A percentile compares a stretch with the other conserved stretches of the same genome.
Evolutionary conservation across 2,888 invertebrate species (phyloP).

Genomic region (Drosophila testacea): DNA sequence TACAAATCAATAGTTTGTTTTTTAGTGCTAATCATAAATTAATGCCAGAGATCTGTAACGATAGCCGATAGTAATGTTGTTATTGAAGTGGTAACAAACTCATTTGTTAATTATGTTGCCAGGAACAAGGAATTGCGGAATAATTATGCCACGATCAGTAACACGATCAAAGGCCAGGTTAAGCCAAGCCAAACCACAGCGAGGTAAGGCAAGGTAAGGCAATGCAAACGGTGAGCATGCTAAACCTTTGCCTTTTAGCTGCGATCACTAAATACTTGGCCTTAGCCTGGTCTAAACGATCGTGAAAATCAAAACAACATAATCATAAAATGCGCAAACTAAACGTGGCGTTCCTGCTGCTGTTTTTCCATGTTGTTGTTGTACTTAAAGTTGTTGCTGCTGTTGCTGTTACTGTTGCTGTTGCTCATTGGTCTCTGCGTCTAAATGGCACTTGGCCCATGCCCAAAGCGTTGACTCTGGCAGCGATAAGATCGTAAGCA

Average conservation of each 20-base stretch:
- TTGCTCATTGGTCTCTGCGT: slow-evolving; percentile 76
- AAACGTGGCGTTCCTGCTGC: slow-evolving; percentile 74
- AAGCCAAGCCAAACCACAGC: slow-evolving; percentile 56
- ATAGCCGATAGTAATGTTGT: slow-evolving; percentile 37
- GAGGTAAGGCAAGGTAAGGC: slow-evolving; percentile 40
- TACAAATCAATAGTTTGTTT: neutral
- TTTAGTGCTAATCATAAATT: neutral
- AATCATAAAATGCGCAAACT: slow-evolving; percentile 81
- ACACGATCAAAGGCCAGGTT: slow-evolving; percentile 79
- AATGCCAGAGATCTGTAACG: slow-evolving; percentile 1
- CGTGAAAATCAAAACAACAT: slow-evolving; percentile 81
- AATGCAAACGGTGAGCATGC: slow-evolving; percentile 42
- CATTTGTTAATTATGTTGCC: slow-evolving; percentile 84
- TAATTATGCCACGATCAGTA: slow-evolving; percentile 79
- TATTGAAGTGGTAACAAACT: slow-evolving; percentile 81
- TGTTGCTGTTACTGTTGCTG: slow-evolving; percentile 29
- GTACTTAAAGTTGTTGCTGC: slow-evolving; percentile 40
- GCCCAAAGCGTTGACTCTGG: slow-evolving; percentile 75
- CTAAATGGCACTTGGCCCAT: slow-evolving; percentile 79
- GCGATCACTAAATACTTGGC: slow-evolving; percentile 75
- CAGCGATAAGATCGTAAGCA: slow-evolving; percentile 77
- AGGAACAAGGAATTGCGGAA: slow-evolving; percentile 62
- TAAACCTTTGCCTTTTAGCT: slow-evolving; percentile 63
- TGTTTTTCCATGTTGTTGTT: slow-evolving; percentile 57
- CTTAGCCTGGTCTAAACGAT: slow-evolving; percentile 67